A percentile compares a stretch with the other conserved stretches of the same genome.
These are phyloP conservation scores for Drepanosiphum platanoidis DNA, from an alignment of 2,888 invertebrate genomes.

Conservation along the genomic window DNA sequence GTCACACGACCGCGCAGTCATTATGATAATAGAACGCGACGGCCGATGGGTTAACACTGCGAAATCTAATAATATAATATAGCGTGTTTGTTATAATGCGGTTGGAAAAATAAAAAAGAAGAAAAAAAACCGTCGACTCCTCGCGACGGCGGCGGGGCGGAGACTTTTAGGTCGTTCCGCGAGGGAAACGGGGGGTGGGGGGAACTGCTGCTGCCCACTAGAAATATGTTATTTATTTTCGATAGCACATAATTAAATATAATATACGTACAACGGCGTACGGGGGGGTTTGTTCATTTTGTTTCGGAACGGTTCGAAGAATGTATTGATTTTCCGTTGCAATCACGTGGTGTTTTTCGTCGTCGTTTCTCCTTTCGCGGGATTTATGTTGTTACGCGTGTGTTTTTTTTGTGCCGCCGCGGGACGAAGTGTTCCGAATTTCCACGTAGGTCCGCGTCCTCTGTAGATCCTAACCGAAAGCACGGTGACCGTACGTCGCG, in stretches of 20 bases:
- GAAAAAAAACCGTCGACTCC: background rate
- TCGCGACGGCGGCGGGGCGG: background rate
- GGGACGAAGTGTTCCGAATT: background rate
- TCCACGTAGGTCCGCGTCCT: background rate
- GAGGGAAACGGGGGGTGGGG: too few relatives aligned
- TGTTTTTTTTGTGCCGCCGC: background rate
- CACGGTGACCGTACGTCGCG: background rate
- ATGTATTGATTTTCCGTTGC: background rate
- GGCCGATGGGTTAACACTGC: too few relatives aligned
- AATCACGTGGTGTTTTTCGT: background rate
- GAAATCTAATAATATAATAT: background rate
- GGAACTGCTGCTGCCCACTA: too few relatives aligned
- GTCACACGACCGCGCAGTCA: too few relatives aligned
- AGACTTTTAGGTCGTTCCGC: background rate
- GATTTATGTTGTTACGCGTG: too few relatives aligned
- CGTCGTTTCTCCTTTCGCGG: background rate
- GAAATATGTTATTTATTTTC: background rate
- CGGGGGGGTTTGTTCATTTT: background rate
- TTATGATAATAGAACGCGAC: too few relatives aligned
- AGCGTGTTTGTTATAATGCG: background rate
- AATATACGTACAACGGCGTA: background rate
- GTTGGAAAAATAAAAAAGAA: too few relatives aligned
- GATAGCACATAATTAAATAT: background rate
- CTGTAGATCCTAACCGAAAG: background rate
- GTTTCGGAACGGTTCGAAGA: background rate